Evolutionary conservation across 2,797 vertebrate species (phyloP), one percentile per base, ranked within the genome.

Genomic region (Rhinogobio ventralis): DNA sequence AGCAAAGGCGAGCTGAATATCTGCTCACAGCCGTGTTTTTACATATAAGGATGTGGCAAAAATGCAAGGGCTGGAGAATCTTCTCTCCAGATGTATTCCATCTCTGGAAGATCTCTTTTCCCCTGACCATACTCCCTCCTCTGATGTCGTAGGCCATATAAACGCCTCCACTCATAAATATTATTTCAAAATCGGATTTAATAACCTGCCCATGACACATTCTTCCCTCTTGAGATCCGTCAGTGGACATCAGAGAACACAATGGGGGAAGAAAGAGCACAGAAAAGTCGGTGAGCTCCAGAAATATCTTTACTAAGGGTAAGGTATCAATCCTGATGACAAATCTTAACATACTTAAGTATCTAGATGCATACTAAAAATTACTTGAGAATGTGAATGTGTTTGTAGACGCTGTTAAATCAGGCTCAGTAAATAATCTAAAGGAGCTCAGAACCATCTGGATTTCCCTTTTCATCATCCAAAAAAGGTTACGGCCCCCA

Each of bases 131-230:
- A 60, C 64, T 89, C 85, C 86, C 82, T 23, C 30, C 49, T 72
- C 79, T 89, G 80, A 81, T 83, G 82, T 87, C 7, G 25, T 77
- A 80, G 79, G 83, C 76, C 88, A 73, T 86, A 86, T 86, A 86
- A 89, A 86, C 83, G 73, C 80, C 83, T 78, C 74, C 78, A 83
- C 86, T 88, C 88, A 89, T 88, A 89, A 89, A 89, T 89, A 88
- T 89, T 89, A 87, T 86, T 89, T 89, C 80, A 88, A 86, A 89
- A 85, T 82, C 39, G 79, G 80, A 89, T 89, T 89, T 86, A 86
- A 88, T 89, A 89, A 86, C 86, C 77, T 85, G 76, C 60, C 66
- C 72, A 86, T 89, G 86, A 89, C 83, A 72, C 88, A 89, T 83
- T 83, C 45, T 68, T 75, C 83, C 60, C 85, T 81, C 86, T 85